Percentiles rank a stretch among this genome's conserved stretches.
These are phyloP conservation scores for Amphiprion percula DNA, from an alignment of 2,113 vertebrate species.

Conservation along the genomic window DNA sequence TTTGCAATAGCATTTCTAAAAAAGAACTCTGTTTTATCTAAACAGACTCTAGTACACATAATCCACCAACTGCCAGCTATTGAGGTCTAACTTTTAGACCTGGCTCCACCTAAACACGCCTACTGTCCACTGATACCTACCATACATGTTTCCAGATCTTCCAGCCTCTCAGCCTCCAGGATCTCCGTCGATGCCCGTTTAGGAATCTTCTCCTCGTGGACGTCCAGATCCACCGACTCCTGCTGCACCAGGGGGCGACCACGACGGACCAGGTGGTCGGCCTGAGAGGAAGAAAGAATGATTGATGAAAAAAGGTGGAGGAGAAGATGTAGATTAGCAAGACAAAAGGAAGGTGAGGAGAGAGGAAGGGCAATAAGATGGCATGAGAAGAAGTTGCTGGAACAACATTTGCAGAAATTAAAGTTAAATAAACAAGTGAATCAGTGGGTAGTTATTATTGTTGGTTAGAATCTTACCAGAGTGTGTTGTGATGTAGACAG, in stretches of 20 bases:
- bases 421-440: not conserved
- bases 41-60: too few species aligned
- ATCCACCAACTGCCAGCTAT: too few species aligned
- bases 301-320: not conserved
- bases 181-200: slow-evolving; percentile 88
- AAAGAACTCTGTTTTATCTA: too few species aligned
- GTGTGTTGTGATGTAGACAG: slow-evolving; percentile 91
- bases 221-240: slow-evolving; percentile 89
- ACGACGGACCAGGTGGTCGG: slow-evolving; percentile 91
- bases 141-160: slow-evolving; percentile 96
- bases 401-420: too few species aligned
- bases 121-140: slow-evolving; percentile 78
- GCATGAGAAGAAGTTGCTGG: too few species aligned
- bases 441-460: not conserved
- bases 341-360: not conserved
- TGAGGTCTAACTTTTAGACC: too few species aligned
- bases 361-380: too few species aligned
- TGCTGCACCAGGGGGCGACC: slow-evolving; percentile 88
- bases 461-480: slow-evolving; percentile 86
- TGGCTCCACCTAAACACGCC: too few species aligned
- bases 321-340: not conserved
- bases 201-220: slow-evolving; percentile 87
- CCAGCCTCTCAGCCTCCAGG: slow-evolving; percentile 92
- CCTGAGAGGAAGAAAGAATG: slow-evolving; percentile 76
- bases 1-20: too few species aligned